phyloP scores from a whole-genome alignment of 2,888 invertebrate genomes.

The Marasmarcha lunaedactyla region DNA sequence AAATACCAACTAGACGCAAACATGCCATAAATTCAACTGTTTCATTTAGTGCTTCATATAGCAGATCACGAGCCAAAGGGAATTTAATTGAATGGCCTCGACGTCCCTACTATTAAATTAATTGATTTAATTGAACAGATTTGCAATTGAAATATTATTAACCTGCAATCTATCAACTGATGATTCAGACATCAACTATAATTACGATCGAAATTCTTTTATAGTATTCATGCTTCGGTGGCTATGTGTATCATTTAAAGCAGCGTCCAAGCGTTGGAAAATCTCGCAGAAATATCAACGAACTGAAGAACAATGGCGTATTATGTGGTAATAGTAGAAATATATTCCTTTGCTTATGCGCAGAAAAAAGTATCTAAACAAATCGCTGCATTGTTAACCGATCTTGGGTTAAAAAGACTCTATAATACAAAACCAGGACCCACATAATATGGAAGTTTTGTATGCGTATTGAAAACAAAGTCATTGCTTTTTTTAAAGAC shows the following conservation, averaged over 20 bases:
- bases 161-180: slow-evolving; percentile 18
- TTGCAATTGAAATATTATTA: neutral
- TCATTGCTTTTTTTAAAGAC: neutral
- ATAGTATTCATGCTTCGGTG: slow-evolving; percentile 47
- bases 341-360: slow-evolving; percentile 63
- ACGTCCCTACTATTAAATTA: too few relatives aligned
- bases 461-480: slow-evolving; percentile 3
- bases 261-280: slow-evolving; percentile 50
- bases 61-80: too few relatives aligned
- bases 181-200: slow-evolving; percentile 29
- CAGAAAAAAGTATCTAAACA: slow-evolving; percentile 66
- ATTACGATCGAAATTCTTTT: slow-evolving; percentile 31
- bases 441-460: slow-evolving; percentile 3
- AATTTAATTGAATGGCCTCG: too few relatives aligned
- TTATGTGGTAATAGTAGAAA: slow-evolving; percentile 70
- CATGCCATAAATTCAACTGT: too few relatives aligned
- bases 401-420: slow-evolving; percentile 39
- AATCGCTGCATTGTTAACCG: slow-evolving; percentile 60
- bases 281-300: slow-evolving; percentile 60
- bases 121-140: too few relatives aligned
- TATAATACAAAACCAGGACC: slow-evolving; percentile 19
- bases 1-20: too few relatives aligned
- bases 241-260: slow-evolving; percentile 52
- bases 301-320: slow-evolving; percentile 65
- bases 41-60: too few relatives aligned